Base-by-base conservation (phyloP, 2,113 vertebrate species). In the Python bivittatus region DNA sequence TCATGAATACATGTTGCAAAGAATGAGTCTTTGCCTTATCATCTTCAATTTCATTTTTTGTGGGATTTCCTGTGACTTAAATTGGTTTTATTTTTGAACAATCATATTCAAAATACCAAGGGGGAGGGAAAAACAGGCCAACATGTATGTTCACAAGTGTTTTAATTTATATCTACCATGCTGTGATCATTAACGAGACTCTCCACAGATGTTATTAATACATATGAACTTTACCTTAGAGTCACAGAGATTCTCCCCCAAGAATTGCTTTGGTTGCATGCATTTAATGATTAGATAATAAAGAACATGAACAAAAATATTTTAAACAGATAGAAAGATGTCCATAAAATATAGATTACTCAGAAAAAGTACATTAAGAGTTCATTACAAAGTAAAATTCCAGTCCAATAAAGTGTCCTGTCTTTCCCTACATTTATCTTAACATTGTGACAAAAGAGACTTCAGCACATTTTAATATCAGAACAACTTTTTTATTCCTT, bases 171-270 rank as follows among this genome's bases (percentile, higher is more conserved):
- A 93, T 93, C 96, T 91, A 93, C 92, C 96, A 95, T 95, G 97
- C 97, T 97, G 96, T 89, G 97, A 1, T 90, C 96, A 95, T 95
- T 97, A 97, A 97, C 97, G 95, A 97, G 96, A 94, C 91, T 94
- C 93, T 97, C 93, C 93, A 94, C 84, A 92, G 93, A 92, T 90
- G 94, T 92, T 68, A 90, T 89, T 97, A 96, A 95, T 96, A 94
- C 93, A 95, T 95, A 96, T 97, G 97, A 97, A 95, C 92, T 95
- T 96, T 94, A 96, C 90, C 94, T 95, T 92, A 95, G 96, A 97
- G 87, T 97, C 96, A 96, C 38, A 48, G 15, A 29, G 38, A 42
- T 60, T 84, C 17, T n/a, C 94, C 88, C 96, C 93, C 94, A 93
- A 90, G 95, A 93, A 92, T 52, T 94, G 84, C 92, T 84, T 91